Base-by-base conservation (phyloP, 2,113 vertebrate genomes). In the Clarias macrocephalus region DNA sequence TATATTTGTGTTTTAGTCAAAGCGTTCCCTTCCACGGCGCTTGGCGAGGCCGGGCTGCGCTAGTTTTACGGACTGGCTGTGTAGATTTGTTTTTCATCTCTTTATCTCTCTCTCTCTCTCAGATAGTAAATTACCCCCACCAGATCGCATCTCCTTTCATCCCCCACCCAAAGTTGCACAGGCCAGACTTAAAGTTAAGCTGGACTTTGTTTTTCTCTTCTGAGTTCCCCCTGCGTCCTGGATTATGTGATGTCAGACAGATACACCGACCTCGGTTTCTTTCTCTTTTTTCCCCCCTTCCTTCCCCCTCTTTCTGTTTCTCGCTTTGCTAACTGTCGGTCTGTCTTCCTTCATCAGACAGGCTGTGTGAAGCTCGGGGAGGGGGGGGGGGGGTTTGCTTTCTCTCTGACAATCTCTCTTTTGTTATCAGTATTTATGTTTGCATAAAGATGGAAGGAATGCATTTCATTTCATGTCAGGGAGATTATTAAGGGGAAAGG, bases 391-490 rank as follows among this genome's bases (percentile, higher is more conserved):
- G 42, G 6, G 6, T 42, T 42, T 42, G 42, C 42, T 5, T 42
- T 42, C 48, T 48, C 87, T 88, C 70, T 88, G 65, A 90, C 89
- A 90, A 83, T 90, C 87, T 86, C 85, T 87, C 88, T 91, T 91
- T 85, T 88, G 82, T 91, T 89, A 89, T 91, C 88, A 82, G 88
- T 88, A 85, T 89, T 91, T 91, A 91, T 88, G 88, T 88, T 91
- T 83, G 82, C 87, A 89, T 82, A 83, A 88, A 91, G 84, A 83
- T 91, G 85, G 88, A 87, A 89, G 90, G 90, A 90, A 90, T 90
- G 90, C 90, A 89, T 86, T 86, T 91, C 90, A 91, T 86, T 86
- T 91, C 88, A 88, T 89, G 90, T 91, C 82, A 62, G 48, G 73
- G 86, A 89, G 88, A 88, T 91, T 91, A 88, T 91, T 91, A 88